Evolutionary conservation across 2,888 invertebrate species (phyloP).

Genomic region (Ochropleura plecta): DNA sequence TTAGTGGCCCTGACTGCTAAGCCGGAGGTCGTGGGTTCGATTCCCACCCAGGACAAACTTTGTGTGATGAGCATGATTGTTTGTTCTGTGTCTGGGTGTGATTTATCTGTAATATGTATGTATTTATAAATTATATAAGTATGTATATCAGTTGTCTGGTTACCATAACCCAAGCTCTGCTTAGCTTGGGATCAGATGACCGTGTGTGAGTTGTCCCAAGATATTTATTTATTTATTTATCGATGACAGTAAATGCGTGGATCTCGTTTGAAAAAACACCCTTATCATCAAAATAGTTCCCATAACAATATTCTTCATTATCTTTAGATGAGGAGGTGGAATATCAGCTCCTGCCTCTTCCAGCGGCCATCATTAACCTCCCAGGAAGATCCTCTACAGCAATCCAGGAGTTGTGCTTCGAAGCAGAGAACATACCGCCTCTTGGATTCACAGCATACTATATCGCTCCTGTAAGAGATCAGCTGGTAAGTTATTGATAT

Average conservation of each 20-base stretch:
- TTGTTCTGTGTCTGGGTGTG: too few species aligned
- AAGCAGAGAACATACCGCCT: slow-evolving; percentile 88
- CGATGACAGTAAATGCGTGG: not conserved
- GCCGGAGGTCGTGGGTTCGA: too few species aligned
- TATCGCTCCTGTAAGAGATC: slow-evolving; percentile 81
- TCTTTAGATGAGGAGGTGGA: slow-evolving; percentile 84
- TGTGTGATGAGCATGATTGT: too few species aligned
- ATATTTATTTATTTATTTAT: too few species aligned
- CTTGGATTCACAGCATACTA: slow-evolving; percentile 87
- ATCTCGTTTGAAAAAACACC: not conserved
- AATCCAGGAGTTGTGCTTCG: slow-evolving; percentile 91
- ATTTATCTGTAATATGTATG: too few species aligned
- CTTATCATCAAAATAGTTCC: not conserved
- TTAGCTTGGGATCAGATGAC: too few species aligned
- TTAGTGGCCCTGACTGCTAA: too few species aligned
- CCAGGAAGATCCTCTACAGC: slow-evolving; percentile 92
- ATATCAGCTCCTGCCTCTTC: slow-evolving; percentile 89
- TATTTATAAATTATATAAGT: too few species aligned
- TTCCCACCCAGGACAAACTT: too few species aligned
- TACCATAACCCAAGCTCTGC: too few species aligned
- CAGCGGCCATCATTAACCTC: slow-evolving; percentile 89
- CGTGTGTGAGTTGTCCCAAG: too few species aligned
- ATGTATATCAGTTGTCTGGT: too few species aligned
- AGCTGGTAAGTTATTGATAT: slow-evolving; percentile 73
- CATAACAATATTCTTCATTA: not conserved